Conservation (phyloP, 2,113 vertebrate genomes). For the Tetraodon nigroviridis region DNA sequence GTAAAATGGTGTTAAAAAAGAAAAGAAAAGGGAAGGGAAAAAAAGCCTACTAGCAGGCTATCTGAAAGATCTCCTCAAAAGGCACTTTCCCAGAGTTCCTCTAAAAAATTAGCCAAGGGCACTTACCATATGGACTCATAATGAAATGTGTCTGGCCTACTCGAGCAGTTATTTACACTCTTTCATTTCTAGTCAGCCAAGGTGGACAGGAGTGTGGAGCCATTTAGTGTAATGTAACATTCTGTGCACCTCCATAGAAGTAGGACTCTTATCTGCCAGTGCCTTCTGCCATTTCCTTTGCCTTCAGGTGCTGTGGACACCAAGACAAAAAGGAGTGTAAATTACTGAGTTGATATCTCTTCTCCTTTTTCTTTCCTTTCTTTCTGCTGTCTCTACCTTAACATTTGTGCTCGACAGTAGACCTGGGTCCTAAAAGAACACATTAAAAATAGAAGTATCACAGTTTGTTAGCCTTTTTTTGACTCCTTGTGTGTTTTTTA, state of each 20-base stretch:
- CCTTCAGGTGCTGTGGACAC: conserved; percentile 52
- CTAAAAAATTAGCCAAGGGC: conserved; percentile 26
- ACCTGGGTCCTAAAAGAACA: conserved; percentile 55
- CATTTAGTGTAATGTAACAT: conserved; percentile 66
- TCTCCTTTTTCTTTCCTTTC: conserved; percentile 39
- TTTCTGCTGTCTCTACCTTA: conserved; percentile 35
- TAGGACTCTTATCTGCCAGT: conserved; percentile 63
- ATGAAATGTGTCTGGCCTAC: conserved; percentile 39
- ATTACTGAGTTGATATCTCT: conserved; percentile 55
- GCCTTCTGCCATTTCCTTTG: conserved; percentile 67
- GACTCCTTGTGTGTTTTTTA: conserved; percentile 18
- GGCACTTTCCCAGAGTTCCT: conserved; percentile 6
- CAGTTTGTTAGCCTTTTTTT: conserved; percentile 41
- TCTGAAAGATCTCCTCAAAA: conserved; percentile 9
- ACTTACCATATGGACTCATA: conserved; percentile 3
- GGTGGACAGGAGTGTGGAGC: conserved; percentile 50
- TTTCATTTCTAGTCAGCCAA: conserved; percentile 41
- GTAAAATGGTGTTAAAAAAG: background rate
- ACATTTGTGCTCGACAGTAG: conserved; percentile 42
- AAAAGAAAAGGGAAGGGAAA: background rate
- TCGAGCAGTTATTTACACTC: conserved; percentile 28
- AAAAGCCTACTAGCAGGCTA: background rate
- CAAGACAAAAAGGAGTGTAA: conserved; percentile 57
- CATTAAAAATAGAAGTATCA: conserved; percentile 43
- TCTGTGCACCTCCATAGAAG: conserved; percentile 66